Percentiles rank a stretch among this genome's conserved stretches.
Evolutionary conservation across 2,113 vertebrate genomes (phyloP).

Genomic region (Microcebus jonahi): DNA sequence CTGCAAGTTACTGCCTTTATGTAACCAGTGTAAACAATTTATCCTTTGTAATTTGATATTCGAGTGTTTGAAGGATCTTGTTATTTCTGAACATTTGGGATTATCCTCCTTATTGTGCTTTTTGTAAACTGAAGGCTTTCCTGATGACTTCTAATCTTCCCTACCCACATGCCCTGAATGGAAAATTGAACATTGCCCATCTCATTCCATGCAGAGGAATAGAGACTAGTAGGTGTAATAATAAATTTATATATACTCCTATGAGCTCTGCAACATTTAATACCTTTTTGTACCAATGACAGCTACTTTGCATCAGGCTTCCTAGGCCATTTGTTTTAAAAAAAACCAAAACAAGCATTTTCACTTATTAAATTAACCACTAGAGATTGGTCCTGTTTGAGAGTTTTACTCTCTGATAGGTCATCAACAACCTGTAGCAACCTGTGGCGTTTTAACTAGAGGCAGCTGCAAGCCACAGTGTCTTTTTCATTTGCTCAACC

Average conservation of each 20-base stretch:
- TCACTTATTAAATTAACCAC: constrained; percentile 10
- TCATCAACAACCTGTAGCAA: not conserved
- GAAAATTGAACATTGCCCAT: not conserved
- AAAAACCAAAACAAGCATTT: not conserved
- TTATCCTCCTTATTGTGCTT: not conserved
- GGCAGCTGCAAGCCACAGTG: not conserved
- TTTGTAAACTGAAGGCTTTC: constrained; percentile 37
- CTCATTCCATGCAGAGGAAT: not conserved
- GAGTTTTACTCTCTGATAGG: not conserved
- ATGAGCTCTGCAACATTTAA: not conserved
- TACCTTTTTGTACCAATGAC: not conserved
- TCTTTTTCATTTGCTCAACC: not conserved
- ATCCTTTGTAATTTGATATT: constrained; percentile 26
- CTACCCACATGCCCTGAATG: not conserved
- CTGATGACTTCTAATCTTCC: not conserved
- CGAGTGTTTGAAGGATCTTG: not conserved
- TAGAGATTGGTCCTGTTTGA: not conserved
- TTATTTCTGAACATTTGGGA: not conserved
- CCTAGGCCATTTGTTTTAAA: not conserved
- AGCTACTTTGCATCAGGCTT: not conserved
- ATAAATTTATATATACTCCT: not conserved
- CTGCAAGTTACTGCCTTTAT: not conserved
- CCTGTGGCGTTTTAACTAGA: not conserved
- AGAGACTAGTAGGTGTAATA: not conserved
- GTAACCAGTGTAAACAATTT: not conserved